A percentile compares a stretch with the other conserved stretches of the same genome.
phyloP scores from a whole-genome alignment of 2,113 vertebrate genomes.

The Melanocharis versteri region DNA sequence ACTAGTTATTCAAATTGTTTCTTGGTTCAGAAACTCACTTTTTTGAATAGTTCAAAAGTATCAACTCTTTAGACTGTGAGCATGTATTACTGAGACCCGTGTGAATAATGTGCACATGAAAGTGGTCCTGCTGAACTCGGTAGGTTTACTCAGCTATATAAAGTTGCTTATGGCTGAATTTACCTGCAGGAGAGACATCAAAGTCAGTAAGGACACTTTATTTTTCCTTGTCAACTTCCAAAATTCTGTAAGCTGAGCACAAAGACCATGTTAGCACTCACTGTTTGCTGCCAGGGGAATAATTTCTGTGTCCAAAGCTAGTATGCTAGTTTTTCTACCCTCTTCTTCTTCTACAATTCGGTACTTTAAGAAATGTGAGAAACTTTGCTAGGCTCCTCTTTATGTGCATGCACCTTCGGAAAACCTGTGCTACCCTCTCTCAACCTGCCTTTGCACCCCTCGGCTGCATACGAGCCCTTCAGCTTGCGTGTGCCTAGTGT shows the following conservation, averaged over 20 bases:
- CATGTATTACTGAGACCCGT: not conserved
- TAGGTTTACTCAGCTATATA: not conserved
- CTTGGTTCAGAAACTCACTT: slow-evolving; percentile 48
- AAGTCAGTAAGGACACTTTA: not conserved
- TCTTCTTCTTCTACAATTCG: not conserved
- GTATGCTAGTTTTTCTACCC: not conserved
- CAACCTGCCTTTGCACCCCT: not conserved
- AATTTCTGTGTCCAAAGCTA: not conserved
- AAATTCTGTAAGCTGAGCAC: not conserved
- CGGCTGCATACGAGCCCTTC: not conserved
- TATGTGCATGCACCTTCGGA: not conserved
- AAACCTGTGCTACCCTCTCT: not conserved
- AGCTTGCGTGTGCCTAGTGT: not conserved
- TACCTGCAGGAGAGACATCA: not conserved
- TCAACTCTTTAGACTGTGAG: not conserved
- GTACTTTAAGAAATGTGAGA: not conserved
- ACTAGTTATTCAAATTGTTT: slow-evolving; percentile 26
- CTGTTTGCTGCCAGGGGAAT: not conserved
- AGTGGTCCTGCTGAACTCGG: not conserved
- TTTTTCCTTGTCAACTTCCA: not conserved
- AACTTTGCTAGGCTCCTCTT: not conserved
- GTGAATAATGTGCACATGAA: not conserved
- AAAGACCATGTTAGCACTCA: not conserved
- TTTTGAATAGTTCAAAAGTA: slow-evolving; percentile 10
- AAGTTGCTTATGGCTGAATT: not conserved